Conservation (phyloP, 2,113 vertebrate species). For the Pterocles orientalis region DNA sequence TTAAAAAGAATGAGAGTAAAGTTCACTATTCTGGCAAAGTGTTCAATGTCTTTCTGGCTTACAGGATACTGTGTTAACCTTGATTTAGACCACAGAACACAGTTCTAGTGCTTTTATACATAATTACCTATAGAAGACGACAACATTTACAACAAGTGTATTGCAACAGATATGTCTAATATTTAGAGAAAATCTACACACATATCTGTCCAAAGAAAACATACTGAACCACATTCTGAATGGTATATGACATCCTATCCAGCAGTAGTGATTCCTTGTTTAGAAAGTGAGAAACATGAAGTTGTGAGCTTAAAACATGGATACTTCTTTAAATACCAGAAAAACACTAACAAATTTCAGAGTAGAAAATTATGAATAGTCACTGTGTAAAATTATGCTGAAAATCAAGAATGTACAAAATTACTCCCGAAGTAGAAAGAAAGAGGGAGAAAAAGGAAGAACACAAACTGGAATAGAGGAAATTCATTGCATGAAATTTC, state of each 20-base stretch:
- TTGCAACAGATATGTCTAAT: neutral
- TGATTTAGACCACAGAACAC: neutral
- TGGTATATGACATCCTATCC: neutral
- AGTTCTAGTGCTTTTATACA: neutral
- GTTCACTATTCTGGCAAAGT: conserved; percentile 30
- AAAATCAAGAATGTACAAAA: neutral
- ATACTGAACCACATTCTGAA: neutral
- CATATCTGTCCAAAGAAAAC: neutral
- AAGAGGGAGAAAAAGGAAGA: neutral
- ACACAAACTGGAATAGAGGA: neutral
- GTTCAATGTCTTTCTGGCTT: neutral
- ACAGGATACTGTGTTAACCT: neutral
- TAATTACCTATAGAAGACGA: neutral
- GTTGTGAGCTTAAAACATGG: neutral
- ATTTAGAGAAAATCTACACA: neutral
- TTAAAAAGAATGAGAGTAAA: no score
- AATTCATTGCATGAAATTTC: conserved; percentile 72
- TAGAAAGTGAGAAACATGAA: neutral
- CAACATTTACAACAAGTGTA: neutral
- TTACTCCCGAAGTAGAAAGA: neutral
- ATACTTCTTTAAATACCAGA: neutral
- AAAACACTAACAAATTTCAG: neutral
- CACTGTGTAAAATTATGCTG: neutral
- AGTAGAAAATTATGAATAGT: neutral
- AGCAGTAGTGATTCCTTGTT: neutral